Conservation (phyloP, 1,140 invertebrate species). For the Lepidurus apus region DNA sequence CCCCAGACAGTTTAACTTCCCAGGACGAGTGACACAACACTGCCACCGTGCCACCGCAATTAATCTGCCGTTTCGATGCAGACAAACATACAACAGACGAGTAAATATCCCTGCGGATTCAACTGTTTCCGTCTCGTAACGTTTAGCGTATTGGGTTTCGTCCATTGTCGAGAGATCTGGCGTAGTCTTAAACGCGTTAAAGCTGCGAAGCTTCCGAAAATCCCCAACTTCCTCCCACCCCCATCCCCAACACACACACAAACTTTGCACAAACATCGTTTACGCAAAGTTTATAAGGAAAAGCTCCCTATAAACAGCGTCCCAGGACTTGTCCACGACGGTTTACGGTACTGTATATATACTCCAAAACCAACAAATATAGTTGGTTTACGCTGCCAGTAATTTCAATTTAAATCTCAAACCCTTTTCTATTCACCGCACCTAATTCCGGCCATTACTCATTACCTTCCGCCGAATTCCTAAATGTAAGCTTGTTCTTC, state of each 20-base stretch:
- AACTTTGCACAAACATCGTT: background rate
- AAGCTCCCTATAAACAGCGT: background rate
- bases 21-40: slow-evolving; percentile 3
- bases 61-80: background rate
- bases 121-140: background rate
- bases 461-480: background rate
- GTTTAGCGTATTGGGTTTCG: background rate
- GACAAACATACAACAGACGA: background rate
- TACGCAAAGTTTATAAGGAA: slow-evolving; percentile 16
- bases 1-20: background rate
- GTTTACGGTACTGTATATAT: background rate
- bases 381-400: background rate
- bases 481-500: background rate
- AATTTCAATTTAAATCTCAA: background rate
- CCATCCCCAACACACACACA: background rate
- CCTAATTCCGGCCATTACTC: background rate
- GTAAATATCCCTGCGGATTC: background rate
- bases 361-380: slow-evolving; percentile 11
- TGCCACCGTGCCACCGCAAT: background rate
- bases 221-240: background rate
- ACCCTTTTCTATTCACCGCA: background rate
- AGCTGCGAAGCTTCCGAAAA: background rate
- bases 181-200: background rate
- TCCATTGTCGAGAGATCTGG: background rate
- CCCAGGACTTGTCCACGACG: background rate